Evolutionary conservation across 2,797 vertebrate genomes (phyloP), one percentile per base, ranked within the genome.

Genomic region (Peromyscus attwateri): DNA sequence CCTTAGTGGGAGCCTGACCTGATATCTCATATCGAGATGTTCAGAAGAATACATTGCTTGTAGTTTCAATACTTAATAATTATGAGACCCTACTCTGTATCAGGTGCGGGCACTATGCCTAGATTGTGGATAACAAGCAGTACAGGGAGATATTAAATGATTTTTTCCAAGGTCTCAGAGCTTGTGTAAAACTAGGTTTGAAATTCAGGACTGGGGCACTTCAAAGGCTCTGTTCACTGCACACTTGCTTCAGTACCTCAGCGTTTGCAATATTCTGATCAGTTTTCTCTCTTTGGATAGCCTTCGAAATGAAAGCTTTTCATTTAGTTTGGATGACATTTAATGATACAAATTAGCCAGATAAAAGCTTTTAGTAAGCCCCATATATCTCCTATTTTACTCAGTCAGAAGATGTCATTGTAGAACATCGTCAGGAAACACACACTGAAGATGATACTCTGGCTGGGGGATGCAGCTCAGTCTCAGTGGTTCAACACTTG

Each of bases 281-380:
- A 21, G 75, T 94, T 95, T 88, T 52, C 66, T 96, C 31, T 92
- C 87, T 95, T 94, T 83, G 87, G 40, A 75, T n/a, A 95, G 92
- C 77, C 80, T 95, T 97, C 37, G 34, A 84, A 60, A 89, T 92
- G 87, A 96, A 92, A 97, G 91, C 70, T 96, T 97, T 94, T 95
- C 85, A 92, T 95, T 97, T 92, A 89, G 66, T 89, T 95, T 92
- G 62, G 80, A 95, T 96, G 89, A 93, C 80, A 84, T 96, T 91
- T 80, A 95, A 77, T 96, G 46, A 91, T 96, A 87, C 87, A 94
- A 90, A 37, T 71, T 92, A 80, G 55, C 94, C 92, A 93, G 87
- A 93, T 93, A 93, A 97, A 96, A 91, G 70, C 79, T 95, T 97
- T 94, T 94, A 95, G 95, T 95, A 95, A 92, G 66, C 10, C 77